A percentile compares a stretch with the other conserved stretches of the same genome.
These are phyloP conservation scores for Alectoris magna DNA, from an alignment of 2,797 vertebrate genomes.

Conservation along the genomic window DNA sequence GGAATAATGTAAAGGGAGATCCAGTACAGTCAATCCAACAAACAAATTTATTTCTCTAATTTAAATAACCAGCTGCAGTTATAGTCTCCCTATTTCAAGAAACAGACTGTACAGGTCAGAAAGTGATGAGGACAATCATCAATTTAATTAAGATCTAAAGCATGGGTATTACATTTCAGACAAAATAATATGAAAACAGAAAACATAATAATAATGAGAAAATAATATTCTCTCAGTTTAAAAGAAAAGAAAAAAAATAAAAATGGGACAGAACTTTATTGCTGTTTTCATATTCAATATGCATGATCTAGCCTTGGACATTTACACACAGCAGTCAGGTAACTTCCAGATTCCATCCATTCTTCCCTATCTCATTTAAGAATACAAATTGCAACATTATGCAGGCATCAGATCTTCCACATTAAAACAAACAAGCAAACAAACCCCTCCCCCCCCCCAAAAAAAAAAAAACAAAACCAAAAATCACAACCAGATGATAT, in stretches of 20 bases:
- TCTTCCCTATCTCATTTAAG: not conserved
- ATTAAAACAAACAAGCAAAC: too few species aligned
- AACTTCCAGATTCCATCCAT: not conserved
- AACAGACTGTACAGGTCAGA: not conserved
- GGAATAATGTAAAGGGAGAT: not conserved
- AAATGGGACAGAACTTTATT: not conserved
- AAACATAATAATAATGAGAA: not conserved
- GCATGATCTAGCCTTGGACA: not conserved
- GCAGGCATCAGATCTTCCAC: not conserved
- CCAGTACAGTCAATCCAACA: not conserved
- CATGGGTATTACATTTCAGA: not conserved
- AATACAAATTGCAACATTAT: not conserved
- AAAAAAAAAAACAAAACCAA: too few species aligned
- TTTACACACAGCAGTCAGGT: not conserved
- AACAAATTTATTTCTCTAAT: not conserved
- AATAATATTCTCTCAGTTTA: not conserved
- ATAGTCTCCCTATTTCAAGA: not conserved
- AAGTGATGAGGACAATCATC: not conserved
- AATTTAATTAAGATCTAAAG: not conserved
- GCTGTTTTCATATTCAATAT: not conserved
- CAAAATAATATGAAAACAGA: fast-evolving
- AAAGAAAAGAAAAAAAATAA: not conserved
- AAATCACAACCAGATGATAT: not conserved
- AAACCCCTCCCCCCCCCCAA: too few species aligned
- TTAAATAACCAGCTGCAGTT: not conserved